phyloP scores from a whole-genome alignment of 2,888 invertebrate genomes.

The Galerucella nymphaeae region DNA sequence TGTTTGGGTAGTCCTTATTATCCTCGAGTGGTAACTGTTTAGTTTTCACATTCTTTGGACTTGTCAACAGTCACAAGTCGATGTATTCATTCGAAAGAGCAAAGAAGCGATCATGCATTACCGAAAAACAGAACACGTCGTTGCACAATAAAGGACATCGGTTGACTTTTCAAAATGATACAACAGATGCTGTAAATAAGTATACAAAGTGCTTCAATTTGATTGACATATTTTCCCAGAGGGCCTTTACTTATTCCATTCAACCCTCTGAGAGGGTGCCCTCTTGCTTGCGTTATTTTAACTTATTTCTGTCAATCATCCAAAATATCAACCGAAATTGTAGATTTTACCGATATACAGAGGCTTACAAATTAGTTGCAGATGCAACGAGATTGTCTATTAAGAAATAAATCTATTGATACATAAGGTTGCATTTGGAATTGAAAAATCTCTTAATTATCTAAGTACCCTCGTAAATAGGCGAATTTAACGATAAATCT shows the following conservation, averaged over 20 bases:
- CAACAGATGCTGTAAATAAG: slow-evolving; percentile 61
- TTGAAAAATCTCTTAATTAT: too few species aligned
- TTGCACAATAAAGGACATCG: slow-evolving; percentile 57
- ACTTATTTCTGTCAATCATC: slow-evolving; percentile 27
- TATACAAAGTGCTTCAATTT: slow-evolving; percentile 56
- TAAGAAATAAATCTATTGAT: too few species aligned
- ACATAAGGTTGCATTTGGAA: too few species aligned
- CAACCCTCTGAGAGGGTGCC: slow-evolving; percentile 53
- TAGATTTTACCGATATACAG: slow-evolving; percentile 5
- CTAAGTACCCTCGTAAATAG: not conserved
- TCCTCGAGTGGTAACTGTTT: too few species aligned
- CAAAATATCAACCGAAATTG: slow-evolving; percentile 17
- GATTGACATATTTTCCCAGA: slow-evolving; percentile 64
- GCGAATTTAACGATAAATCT: slow-evolving; percentile 12
- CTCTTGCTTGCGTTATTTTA: slow-evolving; percentile 32
- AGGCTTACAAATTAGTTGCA: not conserved
- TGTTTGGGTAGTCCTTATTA: too few species aligned
- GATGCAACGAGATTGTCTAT: too few species aligned
- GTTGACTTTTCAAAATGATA: slow-evolving; percentile 54
- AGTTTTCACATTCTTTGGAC: not conserved
- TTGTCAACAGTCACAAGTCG: slow-evolving; percentile 37
- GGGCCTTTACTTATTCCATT: slow-evolving; percentile 52
- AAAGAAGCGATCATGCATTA: slow-evolving; percentile 46
- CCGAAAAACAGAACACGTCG: slow-evolving; percentile 53
- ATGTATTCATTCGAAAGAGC: slow-evolving; percentile 12